These are phyloP conservation scores for Desmodus rotundus DNA, from an alignment of 2,113 vertebrate species.

Conservation along the genomic window DNA sequence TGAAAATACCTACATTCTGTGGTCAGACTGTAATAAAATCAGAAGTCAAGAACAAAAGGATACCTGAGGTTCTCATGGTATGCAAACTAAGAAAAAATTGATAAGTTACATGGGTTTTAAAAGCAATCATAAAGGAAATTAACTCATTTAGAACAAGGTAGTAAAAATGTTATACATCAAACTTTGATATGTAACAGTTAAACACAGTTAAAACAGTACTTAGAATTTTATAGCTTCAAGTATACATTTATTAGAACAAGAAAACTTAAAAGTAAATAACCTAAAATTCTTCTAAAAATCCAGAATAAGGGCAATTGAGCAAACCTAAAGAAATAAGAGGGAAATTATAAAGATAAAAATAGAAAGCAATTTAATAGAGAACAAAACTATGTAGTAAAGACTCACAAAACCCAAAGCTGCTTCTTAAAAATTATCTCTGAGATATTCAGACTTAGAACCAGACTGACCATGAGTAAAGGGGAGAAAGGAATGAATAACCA, in stretches of 20 bases:
- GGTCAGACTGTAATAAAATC: not conserved
- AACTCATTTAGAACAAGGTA: not conserved
- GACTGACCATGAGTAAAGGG: not conserved
- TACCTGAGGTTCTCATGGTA: not conserved
- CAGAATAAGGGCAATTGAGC: not conserved
- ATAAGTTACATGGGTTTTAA: not conserved
- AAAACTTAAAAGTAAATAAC: not conserved
- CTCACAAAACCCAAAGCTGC: not conserved
- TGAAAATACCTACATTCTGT: not conserved
- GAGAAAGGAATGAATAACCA: not conserved
- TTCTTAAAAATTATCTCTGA: not conserved
- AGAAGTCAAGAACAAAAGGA: not conserved
- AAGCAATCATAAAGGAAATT: not conserved
- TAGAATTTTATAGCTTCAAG: not conserved
- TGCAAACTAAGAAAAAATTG: not conserved
- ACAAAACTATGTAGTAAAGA: not conserved
- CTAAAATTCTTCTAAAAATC: not conserved
- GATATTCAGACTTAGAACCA: not conserved
- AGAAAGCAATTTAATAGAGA: not conserved
- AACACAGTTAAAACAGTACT: not conserved
- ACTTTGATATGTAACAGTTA: not conserved
- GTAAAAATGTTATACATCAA: not conserved
- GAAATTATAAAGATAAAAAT: not conserved
- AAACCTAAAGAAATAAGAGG: not conserved
- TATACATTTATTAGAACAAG: slow-evolving; percentile 1